Conservation (phyloP, 2,113 vertebrate genomes). For the Cichladusa arquata region DNA sequence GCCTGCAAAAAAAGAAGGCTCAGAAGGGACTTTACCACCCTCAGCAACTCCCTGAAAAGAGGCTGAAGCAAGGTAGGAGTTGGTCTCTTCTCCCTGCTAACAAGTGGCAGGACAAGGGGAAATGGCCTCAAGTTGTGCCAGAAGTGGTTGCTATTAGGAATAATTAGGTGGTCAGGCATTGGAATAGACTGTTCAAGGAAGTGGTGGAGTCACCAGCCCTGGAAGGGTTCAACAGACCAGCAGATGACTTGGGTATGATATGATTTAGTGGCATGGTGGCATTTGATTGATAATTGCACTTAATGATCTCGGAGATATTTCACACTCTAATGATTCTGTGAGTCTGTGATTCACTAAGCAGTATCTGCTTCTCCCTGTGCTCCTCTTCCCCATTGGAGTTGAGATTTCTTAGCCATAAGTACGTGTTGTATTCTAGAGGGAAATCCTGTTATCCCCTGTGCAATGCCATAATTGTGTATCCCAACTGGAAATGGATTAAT, state of each 20-base stretch:
- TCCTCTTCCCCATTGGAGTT: neutral
- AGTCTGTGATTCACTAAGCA: neutral
- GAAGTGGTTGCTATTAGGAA: neutral
- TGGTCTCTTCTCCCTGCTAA: neutral
- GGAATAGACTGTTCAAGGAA: neutral
- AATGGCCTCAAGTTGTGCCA: neutral
- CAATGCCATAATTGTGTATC: neutral
- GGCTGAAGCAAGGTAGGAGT: too few species aligned
- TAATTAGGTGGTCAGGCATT: too few species aligned
- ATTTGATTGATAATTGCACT: neutral
- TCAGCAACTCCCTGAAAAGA: too few species aligned
- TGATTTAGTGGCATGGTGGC: fast-evolving
- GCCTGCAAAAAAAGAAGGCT: neutral
- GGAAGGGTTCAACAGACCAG: neutral
- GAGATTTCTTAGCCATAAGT: neutral
- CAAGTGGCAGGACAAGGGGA: neutral
- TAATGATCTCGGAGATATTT: neutral
- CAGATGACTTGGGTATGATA: neutral
- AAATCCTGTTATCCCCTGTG: neutral
- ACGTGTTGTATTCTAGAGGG: neutral
- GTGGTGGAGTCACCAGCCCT: neutral
- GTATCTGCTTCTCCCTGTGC: neutral
- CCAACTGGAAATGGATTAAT: neutral
- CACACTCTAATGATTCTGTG: neutral
- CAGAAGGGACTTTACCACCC: neutral